Evolutionary conservation across 2,888 invertebrate species (phyloP).

Genomic region (Listrodromus nycthemerus): DNA sequence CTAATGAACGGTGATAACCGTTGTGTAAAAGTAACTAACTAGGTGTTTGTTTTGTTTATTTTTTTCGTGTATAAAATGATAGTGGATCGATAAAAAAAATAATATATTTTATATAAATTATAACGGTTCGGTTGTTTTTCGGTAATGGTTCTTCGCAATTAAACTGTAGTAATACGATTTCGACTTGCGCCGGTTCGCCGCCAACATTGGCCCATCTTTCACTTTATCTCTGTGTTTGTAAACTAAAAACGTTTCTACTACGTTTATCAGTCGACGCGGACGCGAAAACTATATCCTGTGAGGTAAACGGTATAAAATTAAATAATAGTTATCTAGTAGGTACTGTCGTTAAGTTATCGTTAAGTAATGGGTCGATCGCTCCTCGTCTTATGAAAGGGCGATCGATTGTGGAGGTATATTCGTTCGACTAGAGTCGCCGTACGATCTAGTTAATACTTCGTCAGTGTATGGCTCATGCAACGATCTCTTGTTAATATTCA

Average conservation of each 20-base stretch:
- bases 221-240: constrained; percentile 59
- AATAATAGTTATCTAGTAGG: constrained; percentile 80
- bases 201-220: constrained; percentile 47
- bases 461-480: constrained; percentile 74
- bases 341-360: constrained; percentile 78
- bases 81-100: constrained; percentile 50
- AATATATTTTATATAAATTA: constrained; percentile 72
- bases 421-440: constrained; percentile 83
- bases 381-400: constrained; percentile 63
- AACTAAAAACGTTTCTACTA: constrained; percentile 48
- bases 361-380: constrained; percentile 69
- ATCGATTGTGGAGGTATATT: constrained; percentile 81
- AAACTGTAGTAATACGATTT: constrained; percentile 75
- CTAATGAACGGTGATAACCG: constrained; percentile 75
- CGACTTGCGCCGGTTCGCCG: constrained; percentile 34
- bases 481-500: constrained; percentile 32
- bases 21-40: constrained; percentile 68
- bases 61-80: constrained; percentile 62
- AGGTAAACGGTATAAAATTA: constrained; percentile 81
- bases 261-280: constrained; percentile 55
- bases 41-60: constrained; percentile 55
- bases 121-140: constrained; percentile 71
- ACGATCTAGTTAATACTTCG: constrained; percentile 79
- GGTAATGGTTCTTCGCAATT: constrained; percentile 72
- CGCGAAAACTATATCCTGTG: constrained; percentile 73